Evolutionary conservation across 2,888 invertebrate species (phyloP).

Genomic region (Latrodectus elegans): DNA sequence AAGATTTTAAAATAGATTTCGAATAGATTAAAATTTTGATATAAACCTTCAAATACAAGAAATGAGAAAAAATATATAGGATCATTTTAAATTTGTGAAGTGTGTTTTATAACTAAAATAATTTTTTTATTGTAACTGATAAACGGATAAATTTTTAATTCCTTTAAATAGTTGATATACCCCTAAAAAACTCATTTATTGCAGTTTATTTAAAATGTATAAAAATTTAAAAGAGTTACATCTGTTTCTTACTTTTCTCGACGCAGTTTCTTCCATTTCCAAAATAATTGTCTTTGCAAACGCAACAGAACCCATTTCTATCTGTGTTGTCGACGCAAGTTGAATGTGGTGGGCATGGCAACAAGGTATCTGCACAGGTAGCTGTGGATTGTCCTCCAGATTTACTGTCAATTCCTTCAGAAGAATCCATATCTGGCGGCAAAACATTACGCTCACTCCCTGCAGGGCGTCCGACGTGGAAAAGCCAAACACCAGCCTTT

Average conservation of each 20-base stretch:
- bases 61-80: too few relatives aligned
- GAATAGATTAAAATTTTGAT: too few relatives aligned
- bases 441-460: conserved; percentile 80
- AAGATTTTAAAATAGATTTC: too few relatives aligned
- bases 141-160: too few relatives aligned
- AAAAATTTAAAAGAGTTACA: too few relatives aligned
- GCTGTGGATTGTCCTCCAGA: conserved; percentile 9
- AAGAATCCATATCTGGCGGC: conserved; percentile 79
- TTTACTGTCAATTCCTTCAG: conserved; percentile 20
- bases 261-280: conserved; percentile 95
- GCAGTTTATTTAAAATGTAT: too few relatives aligned
- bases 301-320: conserved; percentile 90
- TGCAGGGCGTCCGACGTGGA: conserved; percentile 84
- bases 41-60: too few relatives aligned
- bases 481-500: conserved; percentile 90
- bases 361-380: conserved; percentile 65
- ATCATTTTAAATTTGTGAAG: too few relatives aligned
- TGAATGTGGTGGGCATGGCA: conserved; percentile 76
- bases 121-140: too few relatives aligned
- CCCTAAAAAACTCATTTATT: too few relatives aligned
- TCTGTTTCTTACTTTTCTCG: conserved; percentile 79
- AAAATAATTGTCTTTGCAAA: conserved; percentile 85
- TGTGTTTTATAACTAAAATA: too few relatives aligned
- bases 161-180: too few relatives aligned
- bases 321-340: conserved; percentile 87